A percentile compares a stretch with the other conserved stretches of the same genome.
Conservation (phyloP, 2,888 invertebrate genomes). For the Drosophila kanekoi region DNA sequence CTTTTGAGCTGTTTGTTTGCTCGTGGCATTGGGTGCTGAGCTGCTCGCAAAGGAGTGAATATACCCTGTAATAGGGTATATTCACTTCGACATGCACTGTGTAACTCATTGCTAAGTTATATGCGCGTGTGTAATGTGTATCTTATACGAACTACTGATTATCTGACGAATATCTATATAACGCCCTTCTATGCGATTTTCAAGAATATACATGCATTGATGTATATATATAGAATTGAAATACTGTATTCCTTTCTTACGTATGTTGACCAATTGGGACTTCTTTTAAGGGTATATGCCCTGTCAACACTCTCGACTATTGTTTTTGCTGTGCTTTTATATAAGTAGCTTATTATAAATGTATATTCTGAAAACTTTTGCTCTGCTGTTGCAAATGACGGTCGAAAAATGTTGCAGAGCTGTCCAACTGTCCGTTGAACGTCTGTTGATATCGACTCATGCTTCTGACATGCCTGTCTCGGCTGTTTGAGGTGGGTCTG, state of each 20-base stretch:
- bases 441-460: constrained; percentile 41
- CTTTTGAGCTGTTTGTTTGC: constrained; percentile 57
- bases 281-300: background rate
- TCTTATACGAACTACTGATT: background rate
- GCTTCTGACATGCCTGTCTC: constrained; percentile 37
- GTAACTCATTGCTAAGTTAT: background rate
- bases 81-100: background rate
- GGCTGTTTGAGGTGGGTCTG: constrained; percentile 47
- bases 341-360: constrained; percentile 39
- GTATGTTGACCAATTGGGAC: too few species aligned
- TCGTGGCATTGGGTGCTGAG: constrained; percentile 43
- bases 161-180: background rate
- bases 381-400: constrained; percentile 27
- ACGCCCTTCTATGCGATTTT: background rate
- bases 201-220: background rate
- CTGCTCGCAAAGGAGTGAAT: constrained; percentile 29
- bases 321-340: background rate
- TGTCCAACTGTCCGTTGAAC: constrained; percentile 43
- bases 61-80: background rate
- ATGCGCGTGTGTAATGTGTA: too few species aligned
- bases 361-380: constrained; percentile 60
- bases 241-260: too few species aligned
- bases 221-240: too few species aligned
- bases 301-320: background rate
- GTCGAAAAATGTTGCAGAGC: constrained; percentile 16